Conservation (phyloP, 2,113 vertebrate species). For the Apus apus region DNA sequence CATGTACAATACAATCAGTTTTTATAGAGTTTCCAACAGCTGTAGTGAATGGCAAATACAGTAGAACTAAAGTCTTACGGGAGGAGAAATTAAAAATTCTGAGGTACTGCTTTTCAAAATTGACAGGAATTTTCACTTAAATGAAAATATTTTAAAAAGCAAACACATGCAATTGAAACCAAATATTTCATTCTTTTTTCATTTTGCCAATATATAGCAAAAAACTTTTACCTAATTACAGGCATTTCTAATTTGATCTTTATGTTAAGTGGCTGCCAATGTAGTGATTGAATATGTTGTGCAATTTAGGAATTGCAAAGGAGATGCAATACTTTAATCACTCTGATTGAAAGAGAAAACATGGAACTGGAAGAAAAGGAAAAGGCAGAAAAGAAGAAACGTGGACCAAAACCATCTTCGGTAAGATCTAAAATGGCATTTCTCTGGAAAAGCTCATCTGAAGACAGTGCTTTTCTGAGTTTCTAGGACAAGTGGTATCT, state of each 20-base stretch:
- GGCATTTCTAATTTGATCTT: neutral
- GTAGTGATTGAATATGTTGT: neutral
- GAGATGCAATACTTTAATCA: slow-evolving; percentile 97
- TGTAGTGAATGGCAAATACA: neutral
- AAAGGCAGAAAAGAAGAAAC: slow-evolving; percentile 98
- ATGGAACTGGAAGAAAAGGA: slow-evolving; percentile 99
- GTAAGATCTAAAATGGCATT: slow-evolving; percentile 1
- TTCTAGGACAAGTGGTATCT: neutral
- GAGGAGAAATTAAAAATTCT: neutral
- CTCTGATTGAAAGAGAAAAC: slow-evolving; percentile 97
- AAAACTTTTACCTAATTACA: neutral
- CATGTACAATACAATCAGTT: too few relatives aligned
- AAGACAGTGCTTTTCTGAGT: neutral
- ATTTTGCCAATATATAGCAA: neutral
- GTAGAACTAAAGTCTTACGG: neutral
- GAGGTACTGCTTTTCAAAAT: neutral
- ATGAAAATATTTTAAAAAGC: neutral
- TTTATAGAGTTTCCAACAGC: neutral
- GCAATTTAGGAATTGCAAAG: slow-evolving; percentile 90
- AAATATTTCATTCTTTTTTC: neutral
- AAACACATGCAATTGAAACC: neutral
- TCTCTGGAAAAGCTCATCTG: neutral
- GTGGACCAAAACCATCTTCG: slow-evolving; percentile 89
- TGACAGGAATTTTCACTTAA: neutral
- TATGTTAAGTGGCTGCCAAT: neutral